These are phyloP conservation scores for Lota lota DNA, from an alignment of 2,113 vertebrate species.

Conservation along the genomic window DNA sequence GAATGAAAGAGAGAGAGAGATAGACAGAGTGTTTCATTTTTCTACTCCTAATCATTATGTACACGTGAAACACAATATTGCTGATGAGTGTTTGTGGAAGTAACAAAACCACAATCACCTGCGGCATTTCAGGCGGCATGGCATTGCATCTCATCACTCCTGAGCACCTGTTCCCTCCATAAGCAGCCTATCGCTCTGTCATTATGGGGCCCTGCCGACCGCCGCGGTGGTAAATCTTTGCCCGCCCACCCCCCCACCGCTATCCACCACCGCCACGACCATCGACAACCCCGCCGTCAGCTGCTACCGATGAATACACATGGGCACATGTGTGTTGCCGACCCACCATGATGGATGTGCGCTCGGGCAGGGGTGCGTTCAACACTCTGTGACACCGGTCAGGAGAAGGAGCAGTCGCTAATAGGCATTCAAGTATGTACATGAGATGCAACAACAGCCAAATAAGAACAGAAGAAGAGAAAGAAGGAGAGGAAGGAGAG, in stretches of 20 bases:
- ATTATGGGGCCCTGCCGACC: slow-evolving; percentile 55
- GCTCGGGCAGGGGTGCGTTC: no score
- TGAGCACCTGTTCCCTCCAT: slow-evolving; percentile 64
- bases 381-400: no score
- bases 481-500: no score
- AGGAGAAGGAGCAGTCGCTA: no score
- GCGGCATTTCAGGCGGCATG: slow-evolving; percentile 45
- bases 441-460: no score
- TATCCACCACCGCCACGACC: not conserved
- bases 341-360: slow-evolving; percentile 34
- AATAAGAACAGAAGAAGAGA: no score
- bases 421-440: no score
- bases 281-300: slow-evolving; percentile 41
- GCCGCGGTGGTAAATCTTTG: slow-evolving; percentile 58
- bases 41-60: slow-evolving; percentile 49
- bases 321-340: slow-evolving; percentile 55
- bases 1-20: not conserved
- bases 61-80: slow-evolving; percentile 51
- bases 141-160: slow-evolving; percentile 55
- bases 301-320: slow-evolving; percentile 69
- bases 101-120: slow-evolving; percentile 62
- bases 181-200: slow-evolving; percentile 49
- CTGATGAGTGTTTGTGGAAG: slow-evolving; percentile 57
- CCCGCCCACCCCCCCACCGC: not conserved
- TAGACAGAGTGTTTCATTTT: slow-evolving; percentile 11